Percentiles rank a stretch among this genome's conserved stretches.
Conservation (phyloP, 2,888 invertebrate genomes). For the Idaea biselata region DNA sequence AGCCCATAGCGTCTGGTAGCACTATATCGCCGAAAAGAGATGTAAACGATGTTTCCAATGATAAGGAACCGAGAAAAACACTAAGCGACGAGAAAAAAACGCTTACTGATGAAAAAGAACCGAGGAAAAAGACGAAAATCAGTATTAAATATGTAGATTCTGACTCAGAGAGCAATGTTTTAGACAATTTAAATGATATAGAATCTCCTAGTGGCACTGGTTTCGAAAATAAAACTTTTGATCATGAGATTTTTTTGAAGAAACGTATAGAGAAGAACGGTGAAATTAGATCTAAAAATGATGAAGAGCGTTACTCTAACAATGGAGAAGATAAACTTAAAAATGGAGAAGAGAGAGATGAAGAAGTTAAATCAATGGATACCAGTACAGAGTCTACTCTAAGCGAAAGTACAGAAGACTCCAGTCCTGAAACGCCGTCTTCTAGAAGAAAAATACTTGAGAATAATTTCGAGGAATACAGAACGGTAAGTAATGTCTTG, state of each 20-base stretch:
- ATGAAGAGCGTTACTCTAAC: slow-evolving; percentile 46
- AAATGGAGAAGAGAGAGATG: slow-evolving; percentile 41
- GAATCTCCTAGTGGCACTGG: slow-evolving; percentile 74
- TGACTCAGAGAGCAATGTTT: slow-evolving; percentile 56
- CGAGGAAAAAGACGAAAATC: slow-evolving; percentile 29
- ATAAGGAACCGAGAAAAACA: slow-evolving; percentile 45
- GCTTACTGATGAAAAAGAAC: slow-evolving; percentile 39
- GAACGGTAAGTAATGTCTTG: slow-evolving; percentile 56
- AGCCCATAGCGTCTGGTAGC: slow-evolving; percentile 67
- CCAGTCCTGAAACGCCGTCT: slow-evolving; percentile 65
- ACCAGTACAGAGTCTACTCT: slow-evolving; percentile 71
- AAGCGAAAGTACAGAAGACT: slow-evolving; percentile 66
- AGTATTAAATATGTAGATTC: slow-evolving; percentile 67
- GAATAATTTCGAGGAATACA: slow-evolving; percentile 63
- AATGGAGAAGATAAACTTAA: slow-evolving; percentile 11
- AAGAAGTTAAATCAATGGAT: slow-evolving; percentile 69
- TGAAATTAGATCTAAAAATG: slow-evolving; percentile 41
- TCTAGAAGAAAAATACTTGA: slow-evolving; percentile 61
- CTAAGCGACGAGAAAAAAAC: slow-evolving; percentile 42
- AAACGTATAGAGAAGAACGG: slow-evolving; percentile 64
- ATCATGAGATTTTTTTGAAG: slow-evolving; percentile 72
- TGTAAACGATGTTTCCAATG: slow-evolving; percentile 43
- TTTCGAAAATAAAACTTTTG: slow-evolving; percentile 73
- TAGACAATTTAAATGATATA: slow-evolving; percentile 58
- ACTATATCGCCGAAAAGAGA: slow-evolving; percentile 50